Evolutionary conservation across 2,888 invertebrate genomes (phyloP).

Genomic region (Eupithecia subfuscata): DNA sequence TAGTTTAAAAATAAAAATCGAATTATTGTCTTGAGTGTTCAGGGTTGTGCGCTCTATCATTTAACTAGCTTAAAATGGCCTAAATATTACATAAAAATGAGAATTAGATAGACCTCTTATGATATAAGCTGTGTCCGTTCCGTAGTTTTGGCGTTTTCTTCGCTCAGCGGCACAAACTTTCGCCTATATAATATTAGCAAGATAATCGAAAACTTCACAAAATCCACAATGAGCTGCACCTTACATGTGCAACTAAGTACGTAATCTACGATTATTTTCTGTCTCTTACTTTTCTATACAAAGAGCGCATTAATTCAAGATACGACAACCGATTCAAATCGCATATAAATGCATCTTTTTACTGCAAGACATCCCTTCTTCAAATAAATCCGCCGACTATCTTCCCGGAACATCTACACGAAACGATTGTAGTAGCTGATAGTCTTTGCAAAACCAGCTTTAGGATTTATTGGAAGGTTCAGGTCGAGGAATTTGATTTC

Average conservation of each 20-base stretch:
- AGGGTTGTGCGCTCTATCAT: neutral
- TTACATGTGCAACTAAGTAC: neutral
- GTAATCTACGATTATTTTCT: neutral
- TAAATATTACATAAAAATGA: too few relatives aligned
- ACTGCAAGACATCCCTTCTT: slow-evolving; percentile 10
- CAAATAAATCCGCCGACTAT: slow-evolving; percentile 24
- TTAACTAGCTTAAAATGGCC: neutral
- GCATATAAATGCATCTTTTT: slow-evolving; percentile 2
- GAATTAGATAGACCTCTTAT: too few relatives aligned
- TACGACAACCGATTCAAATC: slow-evolving; percentile 4
- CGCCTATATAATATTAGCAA: neutral
- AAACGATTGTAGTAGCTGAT: slow-evolving; percentile 28
- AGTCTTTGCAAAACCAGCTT: slow-evolving; percentile 52
- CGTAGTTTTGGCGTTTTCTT: neutral
- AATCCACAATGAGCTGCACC: neutral
- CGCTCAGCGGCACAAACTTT: neutral
- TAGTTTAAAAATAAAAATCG: too few relatives aligned
- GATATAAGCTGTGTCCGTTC: too few relatives aligned
- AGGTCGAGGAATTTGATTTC: slow-evolving; percentile 45
- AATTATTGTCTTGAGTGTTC: neutral
- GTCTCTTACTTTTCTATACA: neutral
- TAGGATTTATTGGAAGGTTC: slow-evolving; percentile 52
- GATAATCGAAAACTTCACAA: neutral
- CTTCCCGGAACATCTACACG: slow-evolving; percentile 29
- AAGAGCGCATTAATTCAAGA: neutral